Evolutionary conservation across 2,797 vertebrate genomes (phyloP), one percentile per base, ranked within the genome.

Genomic region (Chiroxiphia lanceolata): DNA sequence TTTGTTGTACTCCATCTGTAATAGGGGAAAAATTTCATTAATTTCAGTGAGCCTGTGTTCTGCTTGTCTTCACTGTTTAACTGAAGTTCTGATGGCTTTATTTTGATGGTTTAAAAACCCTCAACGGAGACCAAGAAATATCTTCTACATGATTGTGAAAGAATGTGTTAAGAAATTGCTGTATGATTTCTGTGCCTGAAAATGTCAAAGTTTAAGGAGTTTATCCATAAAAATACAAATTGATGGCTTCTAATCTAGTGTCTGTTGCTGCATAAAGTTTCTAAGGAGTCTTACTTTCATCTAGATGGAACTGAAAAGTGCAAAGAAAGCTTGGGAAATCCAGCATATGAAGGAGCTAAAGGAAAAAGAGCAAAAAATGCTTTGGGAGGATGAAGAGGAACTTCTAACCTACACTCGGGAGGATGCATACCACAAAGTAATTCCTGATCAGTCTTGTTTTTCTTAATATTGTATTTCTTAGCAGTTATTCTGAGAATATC

Each of bases 391-490:
- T 87, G 99, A 99, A 90, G 99, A 99, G 89, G 99, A 99, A 31
- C 98, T 99, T 36, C 98, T 99, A 67, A 99, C 99, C 21, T 99
- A 99, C 93, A 99, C 98, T 64, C 98, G 99, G 95, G 99, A 99
- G 95, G 99, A 99, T 82, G 99, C 99, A 0, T 99, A 99, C 97
- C 99, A 99, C 96, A 99, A 99, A 98, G 99, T 99, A 97, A 94
- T 67, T 85, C 68, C 56, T 89, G 31, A 40, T 70, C 8, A 47
- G 5, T 79, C 42, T 51, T 65, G 13, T 23, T 26, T 74, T 71
- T 31, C 29, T 75, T 68, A 36, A n/a, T 12, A 50, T 11, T 56
- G 19, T 59, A 15, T 60, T 78, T 74, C 33, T 48, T 60, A 79
- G 38, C 11, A 56, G 22, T 34, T 89, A n/a, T 27, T 83, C 13